Conservation (phyloP, 2,888 invertebrate genomes). For the Parnassius glacialis region DNA sequence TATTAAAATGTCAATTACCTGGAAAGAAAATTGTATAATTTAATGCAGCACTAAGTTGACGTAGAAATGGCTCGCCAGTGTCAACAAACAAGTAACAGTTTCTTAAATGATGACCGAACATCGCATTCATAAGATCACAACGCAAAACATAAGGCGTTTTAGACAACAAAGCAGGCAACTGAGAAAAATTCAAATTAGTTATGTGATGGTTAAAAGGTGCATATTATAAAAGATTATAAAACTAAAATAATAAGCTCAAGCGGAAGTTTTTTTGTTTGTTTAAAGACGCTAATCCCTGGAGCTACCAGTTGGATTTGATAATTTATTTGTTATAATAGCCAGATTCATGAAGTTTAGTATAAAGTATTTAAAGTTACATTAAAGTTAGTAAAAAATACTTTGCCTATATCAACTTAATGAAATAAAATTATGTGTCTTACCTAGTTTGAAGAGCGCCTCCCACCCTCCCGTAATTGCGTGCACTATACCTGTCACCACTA, state of each 20-base stretch:
- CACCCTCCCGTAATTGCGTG: too few species aligned
- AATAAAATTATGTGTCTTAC: too few species aligned
- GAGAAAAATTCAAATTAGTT: constrained; percentile 9
- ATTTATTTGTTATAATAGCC: too few species aligned
- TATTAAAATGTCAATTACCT: constrained; percentile 44
- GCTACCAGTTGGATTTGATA: too few species aligned
- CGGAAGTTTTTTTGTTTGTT: too few species aligned
- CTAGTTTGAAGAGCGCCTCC: too few species aligned
- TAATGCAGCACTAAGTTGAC: constrained; percentile 70
- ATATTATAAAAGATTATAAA: not conserved
- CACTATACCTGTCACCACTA: too few species aligned
- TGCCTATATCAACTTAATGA: too few species aligned
- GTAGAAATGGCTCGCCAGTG: constrained; percentile 70
- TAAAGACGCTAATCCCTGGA: too few species aligned
- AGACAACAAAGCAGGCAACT: constrained; percentile 62
- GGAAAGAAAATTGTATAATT: constrained; percentile 74
- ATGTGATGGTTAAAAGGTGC: not conserved
- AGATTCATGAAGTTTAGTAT: too few species aligned
- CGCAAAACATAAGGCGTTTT: constrained; percentile 71
- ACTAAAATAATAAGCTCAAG: not conserved
- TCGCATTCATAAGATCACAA: constrained; percentile 72
- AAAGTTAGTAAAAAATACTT: too few species aligned
- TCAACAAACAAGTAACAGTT: constrained; percentile 75
- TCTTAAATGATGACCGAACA: constrained; percentile 75
- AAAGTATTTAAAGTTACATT: too few species aligned